Percentiles rank a stretch among this genome's conserved stretches.
Evolutionary conservation across 2,888 invertebrate species (phyloP).

Genomic region (Tillus elongatus): DNA sequence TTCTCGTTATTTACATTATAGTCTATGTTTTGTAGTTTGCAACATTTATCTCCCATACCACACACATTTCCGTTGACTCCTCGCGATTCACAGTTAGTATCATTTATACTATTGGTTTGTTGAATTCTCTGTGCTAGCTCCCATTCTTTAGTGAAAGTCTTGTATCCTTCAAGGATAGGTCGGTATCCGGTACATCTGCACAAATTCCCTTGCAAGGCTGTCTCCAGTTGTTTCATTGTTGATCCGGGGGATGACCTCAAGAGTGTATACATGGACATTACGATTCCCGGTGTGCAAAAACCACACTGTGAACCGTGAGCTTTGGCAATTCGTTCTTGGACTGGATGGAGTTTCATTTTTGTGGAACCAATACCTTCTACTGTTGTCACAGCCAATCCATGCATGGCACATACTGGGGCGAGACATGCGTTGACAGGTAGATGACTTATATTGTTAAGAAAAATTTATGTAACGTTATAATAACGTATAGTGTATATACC

Average conservation of each 20-base stretch:
- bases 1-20: too few relatives aligned
- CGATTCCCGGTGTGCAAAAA: constrained; percentile 76
- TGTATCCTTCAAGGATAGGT: constrained; percentile 85
- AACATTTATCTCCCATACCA: constrained; percentile 57
- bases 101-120: constrained; percentile 26
- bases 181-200: constrained; percentile 93
- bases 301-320: constrained; percentile 93
- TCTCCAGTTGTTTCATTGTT: constrained; percentile 65
- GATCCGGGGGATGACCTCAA: constrained; percentile 68
- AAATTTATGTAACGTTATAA: too few relatives aligned
- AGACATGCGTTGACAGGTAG: constrained; percentile 83
- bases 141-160: constrained; percentile 73
- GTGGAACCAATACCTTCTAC: constrained; percentile 88
- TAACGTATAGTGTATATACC: too few relatives aligned
- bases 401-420: constrained; percentile 76
- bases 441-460: constrained; percentile 47
- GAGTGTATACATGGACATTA: constrained; percentile 94
- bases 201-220: constrained; percentile 72
- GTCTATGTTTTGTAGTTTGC: constrained; percentile 45
- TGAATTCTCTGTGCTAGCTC: constrained; percentile 43
- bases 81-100: constrained; percentile 16
- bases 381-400: constrained; percentile 83
- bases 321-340: constrained; percentile 80
- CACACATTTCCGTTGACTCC: too few relatives aligned
- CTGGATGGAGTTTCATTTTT: constrained; percentile 68